phyloP scores from a whole-genome alignment of 2,888 invertebrate species.

The Caenorhabditis uteleia region DNA sequence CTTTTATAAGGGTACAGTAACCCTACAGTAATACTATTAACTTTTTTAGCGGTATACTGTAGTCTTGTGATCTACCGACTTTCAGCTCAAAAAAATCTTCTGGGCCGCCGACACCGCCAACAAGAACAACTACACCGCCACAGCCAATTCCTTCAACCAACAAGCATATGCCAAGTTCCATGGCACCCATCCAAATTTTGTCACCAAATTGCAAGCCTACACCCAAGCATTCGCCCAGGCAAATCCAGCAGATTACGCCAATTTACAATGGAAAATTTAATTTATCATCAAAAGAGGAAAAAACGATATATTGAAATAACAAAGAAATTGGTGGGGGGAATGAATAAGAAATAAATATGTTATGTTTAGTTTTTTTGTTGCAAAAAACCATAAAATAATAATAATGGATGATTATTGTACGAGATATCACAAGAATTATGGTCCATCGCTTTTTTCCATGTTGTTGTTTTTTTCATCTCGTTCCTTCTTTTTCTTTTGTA shows the following conservation, averaged over 20 bases:
- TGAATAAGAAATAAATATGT: neutral
- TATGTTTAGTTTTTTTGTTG: neutral
- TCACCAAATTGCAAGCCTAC: too few species aligned
- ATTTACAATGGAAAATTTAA: constrained; percentile 13
- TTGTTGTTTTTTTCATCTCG: too few species aligned
- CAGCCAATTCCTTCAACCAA: too few species aligned
- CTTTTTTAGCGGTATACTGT: too few species aligned
- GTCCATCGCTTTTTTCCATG: too few species aligned
- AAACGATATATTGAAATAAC: neutral
- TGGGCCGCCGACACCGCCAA: neutral
- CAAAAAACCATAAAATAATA: neutral
- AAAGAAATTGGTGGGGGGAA: constrained; percentile 3
- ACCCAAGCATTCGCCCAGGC: constrained; percentile 18
- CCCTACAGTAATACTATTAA: too few species aligned
- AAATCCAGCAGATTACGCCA: constrained; percentile 19
- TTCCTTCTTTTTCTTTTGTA: constrained; percentile 47
- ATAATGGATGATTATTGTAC: too few species aligned
- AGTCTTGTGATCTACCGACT: too few species aligned
- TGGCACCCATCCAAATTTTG: too few species aligned
- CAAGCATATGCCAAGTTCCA: too few species aligned
- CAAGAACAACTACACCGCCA: neutral
- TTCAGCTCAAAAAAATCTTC: neutral
- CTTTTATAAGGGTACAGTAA: too few species aligned
- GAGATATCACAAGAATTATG: too few species aligned
- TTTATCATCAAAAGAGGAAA: neutral